Evolutionary conservation across 2,113 vertebrate species (phyloP).

Genomic region (Ophiodon elongatus): DNA sequence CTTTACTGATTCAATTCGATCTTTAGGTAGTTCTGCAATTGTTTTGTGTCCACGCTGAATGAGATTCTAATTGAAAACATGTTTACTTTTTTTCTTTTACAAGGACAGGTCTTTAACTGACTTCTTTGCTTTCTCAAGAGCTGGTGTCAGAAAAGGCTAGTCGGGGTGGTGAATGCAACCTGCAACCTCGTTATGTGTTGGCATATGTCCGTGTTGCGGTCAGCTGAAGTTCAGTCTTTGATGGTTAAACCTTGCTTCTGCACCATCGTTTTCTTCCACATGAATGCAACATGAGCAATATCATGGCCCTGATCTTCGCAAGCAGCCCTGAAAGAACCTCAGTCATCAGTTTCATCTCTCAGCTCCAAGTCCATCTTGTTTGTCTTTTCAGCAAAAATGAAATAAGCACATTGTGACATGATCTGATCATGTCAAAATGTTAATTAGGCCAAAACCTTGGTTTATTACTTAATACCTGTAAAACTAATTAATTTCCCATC

Average conservation of each 20-base stretch:
- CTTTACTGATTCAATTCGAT: conserved; percentile 56
- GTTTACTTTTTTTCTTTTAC: conserved; percentile 4
- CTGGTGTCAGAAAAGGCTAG: conserved; percentile 28
- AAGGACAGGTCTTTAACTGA: conserved; percentile 57
- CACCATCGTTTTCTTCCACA: conserved; percentile 30
- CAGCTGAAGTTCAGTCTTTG: conserved; percentile 29
- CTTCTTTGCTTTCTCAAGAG: conserved; percentile 46
- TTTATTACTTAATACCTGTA: not conserved
- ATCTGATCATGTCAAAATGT: not conserved
- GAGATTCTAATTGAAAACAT: conserved; percentile 31
- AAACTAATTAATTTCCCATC: not conserved
- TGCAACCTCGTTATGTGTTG: not conserved
- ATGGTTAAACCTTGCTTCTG: conserved; percentile 8
- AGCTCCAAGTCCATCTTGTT: not conserved
- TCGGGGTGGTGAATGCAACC: conserved; percentile 21
- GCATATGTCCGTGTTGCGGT: not conserved
- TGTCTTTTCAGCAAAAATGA: not conserved
- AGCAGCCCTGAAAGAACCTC: conserved; percentile 36
- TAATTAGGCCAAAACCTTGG: not conserved
- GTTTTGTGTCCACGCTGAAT: conserved; percentile 32
- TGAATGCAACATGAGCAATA: conserved; percentile 20
- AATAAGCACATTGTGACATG: too few species aligned
- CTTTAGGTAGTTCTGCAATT: conserved; percentile 18
- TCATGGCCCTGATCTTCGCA: conserved; percentile 45
- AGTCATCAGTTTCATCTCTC: conserved; percentile 49